phyloP scores from a whole-genome alignment of 2,113 vertebrate species.

The Bubo scandiacus region DNA sequence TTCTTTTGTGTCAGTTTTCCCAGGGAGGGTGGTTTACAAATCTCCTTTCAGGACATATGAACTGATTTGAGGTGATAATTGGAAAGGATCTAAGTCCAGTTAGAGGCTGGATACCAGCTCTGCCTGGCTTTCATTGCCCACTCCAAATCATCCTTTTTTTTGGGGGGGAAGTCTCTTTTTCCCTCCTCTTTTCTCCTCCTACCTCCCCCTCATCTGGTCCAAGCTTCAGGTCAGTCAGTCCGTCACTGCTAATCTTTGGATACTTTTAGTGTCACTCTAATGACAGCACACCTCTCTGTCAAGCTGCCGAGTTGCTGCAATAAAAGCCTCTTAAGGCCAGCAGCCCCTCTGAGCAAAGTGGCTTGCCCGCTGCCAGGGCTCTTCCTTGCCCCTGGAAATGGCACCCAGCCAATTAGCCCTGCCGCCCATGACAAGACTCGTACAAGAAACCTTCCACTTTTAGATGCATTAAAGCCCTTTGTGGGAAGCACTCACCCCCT shows the following conservation, averaged over 20 bases:
- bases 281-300: conserved; percentile 42
- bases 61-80: not conserved
- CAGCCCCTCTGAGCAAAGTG: conserved; percentile 74
- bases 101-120: not conserved
- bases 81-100: not conserved
- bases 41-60: not conserved
- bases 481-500: not conserved
- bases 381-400: conserved; percentile 46
- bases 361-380: conserved; percentile 63
- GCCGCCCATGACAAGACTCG: conserved; percentile 49
- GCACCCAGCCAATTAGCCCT: conserved; percentile 39
- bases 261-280: conserved; percentile 72
- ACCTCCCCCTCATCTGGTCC: not conserved
- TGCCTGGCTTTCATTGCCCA: not conserved
- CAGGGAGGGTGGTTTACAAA: not conserved
- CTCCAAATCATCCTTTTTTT: not conserved
- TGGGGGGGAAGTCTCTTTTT: not conserved
- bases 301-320: not conserved
- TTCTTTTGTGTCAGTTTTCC: not conserved
- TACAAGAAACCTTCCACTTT: conserved; percentile 62
- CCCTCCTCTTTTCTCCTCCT: not conserved
- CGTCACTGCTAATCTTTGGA: conserved; percentile 27
- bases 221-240: conserved; percentile 23
- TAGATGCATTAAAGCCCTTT: conserved; percentile 50
- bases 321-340: conserved; percentile 66